Conservation (phyloP, 2,113 vertebrate genomes). For the Ciconia maguari region DNA sequence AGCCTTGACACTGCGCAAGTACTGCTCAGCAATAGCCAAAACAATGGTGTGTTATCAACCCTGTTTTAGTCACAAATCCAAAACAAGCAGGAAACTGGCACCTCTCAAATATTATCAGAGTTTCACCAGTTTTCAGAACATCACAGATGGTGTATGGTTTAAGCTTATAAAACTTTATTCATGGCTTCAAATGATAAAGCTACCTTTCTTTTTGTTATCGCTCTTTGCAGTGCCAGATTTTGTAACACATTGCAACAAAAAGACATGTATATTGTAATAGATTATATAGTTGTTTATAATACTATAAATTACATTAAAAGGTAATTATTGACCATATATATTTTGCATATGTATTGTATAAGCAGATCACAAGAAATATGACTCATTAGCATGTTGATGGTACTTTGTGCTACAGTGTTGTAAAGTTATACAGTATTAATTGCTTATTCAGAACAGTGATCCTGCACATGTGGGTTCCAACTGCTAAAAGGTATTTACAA, state of each 20-base stretch:
- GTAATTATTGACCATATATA: neutral
- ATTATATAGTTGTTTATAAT: neutral
- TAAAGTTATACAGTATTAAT: neutral
- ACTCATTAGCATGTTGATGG: neutral
- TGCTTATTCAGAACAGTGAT: neutral
- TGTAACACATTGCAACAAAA: neutral
- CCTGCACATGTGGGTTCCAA: neutral
- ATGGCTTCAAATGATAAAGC: neutral
- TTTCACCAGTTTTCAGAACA: neutral
- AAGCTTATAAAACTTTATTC: neutral
- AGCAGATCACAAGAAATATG: neutral
- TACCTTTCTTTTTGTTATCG: neutral
- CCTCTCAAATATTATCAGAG: neutral
- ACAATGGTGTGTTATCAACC: neutral
- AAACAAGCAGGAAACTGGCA: neutral
- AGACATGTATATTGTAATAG: accelerated
- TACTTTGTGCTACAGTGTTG: neutral
- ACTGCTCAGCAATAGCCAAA: neutral
- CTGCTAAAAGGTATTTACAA: neutral
- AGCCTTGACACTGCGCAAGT: neutral
- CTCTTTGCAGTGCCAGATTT: neutral
- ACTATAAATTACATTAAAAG: neutral
- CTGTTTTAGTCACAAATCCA: neutral
- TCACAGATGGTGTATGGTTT: neutral
- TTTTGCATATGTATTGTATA: neutral